Percentiles rank a stretch among this genome's conserved stretches.
Evolutionary conservation across 2,113 vertebrate genomes (phyloP).

Genomic region (Podocnemis expansa): DNA sequence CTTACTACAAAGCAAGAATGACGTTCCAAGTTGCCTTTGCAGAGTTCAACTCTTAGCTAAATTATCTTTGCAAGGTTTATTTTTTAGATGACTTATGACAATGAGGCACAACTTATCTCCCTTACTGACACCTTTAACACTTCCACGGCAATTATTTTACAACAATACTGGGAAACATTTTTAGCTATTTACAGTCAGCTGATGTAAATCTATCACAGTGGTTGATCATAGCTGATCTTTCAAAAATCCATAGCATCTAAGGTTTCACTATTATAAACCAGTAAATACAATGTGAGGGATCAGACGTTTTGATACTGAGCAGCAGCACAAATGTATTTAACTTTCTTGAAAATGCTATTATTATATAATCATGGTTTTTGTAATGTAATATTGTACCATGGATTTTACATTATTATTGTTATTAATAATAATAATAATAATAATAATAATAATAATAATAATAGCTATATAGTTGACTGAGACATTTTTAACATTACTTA

Average conservation of each 20-base stretch:
- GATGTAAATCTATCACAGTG: rapidly evolving
- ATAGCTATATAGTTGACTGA: too few relatives aligned
- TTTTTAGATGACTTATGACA: too few relatives aligned
- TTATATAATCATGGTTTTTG: background rate
- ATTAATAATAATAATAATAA: too few relatives aligned
- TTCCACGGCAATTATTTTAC: background rate
- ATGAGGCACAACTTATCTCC: too few relatives aligned
- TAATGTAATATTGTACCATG: background rate
- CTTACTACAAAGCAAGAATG: too few relatives aligned
- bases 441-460: too few relatives aligned
- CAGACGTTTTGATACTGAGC: background rate
- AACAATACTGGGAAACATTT: background rate
- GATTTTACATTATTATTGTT: background rate
- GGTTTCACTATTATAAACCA: rapidly evolving
- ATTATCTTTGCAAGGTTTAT: too few relatives aligned
- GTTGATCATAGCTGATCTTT: background rate
- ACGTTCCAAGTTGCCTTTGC: too few relatives aligned
- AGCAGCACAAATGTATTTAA: background rate
- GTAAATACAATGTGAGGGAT: background rate
- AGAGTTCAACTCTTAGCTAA: too few relatives aligned
- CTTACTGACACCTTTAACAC: background rate
- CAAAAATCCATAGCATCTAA: background rate
- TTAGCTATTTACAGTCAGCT: background rate
- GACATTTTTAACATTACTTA: background rate
- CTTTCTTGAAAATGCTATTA: background rate